phyloP scores from a whole-genome alignment of 2,888 invertebrate genomes.

The Lasioglossum figueresi region DNA sequence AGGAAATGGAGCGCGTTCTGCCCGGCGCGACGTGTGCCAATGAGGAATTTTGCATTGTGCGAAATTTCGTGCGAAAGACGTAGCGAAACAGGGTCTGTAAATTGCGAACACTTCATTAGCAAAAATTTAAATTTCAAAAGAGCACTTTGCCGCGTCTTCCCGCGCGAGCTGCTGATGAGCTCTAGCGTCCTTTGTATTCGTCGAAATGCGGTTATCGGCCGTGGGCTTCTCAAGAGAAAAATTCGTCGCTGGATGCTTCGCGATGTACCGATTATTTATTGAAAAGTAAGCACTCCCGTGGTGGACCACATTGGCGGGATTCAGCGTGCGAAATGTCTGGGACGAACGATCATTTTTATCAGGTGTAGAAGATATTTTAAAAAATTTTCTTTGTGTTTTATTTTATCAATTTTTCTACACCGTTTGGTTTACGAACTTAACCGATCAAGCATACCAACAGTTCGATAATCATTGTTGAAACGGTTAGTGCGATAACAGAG shows the following conservation, averaged over 20 bases:
- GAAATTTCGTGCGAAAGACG: constrained; percentile 47
- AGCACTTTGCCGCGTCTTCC: constrained; percentile 48
- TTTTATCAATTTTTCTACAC: too few relatives aligned
- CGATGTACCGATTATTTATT: neutral
- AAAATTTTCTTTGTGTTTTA: too few relatives aligned
- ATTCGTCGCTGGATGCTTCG: neutral
- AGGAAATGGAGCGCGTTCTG: neutral
- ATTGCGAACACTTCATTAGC: constrained; percentile 63
- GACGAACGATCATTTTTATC: neutral
- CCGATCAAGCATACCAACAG: too few relatives aligned
- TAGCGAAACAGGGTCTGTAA: constrained; percentile 52
- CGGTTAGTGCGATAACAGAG: too few relatives aligned
- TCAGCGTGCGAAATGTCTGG: neutral
- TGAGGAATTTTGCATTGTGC: constrained; percentile 49
- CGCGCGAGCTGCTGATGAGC: constrained; percentile 44
- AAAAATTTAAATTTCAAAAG: constrained; percentile 64
- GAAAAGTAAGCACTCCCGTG: neutral
- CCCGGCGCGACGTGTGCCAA: constrained; percentile 43
- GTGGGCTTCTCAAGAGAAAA: constrained; percentile 38
- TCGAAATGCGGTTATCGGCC: constrained; percentile 33
- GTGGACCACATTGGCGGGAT: neutral
- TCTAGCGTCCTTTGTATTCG: constrained; percentile 43
- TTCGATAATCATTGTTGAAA: too few relatives aligned
- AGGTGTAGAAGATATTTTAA: too few relatives aligned
- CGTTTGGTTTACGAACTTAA: too few relatives aligned